Conservation (phyloP, 2,797 vertebrate genomes). For the Catostomus latipinnis region DNA sequence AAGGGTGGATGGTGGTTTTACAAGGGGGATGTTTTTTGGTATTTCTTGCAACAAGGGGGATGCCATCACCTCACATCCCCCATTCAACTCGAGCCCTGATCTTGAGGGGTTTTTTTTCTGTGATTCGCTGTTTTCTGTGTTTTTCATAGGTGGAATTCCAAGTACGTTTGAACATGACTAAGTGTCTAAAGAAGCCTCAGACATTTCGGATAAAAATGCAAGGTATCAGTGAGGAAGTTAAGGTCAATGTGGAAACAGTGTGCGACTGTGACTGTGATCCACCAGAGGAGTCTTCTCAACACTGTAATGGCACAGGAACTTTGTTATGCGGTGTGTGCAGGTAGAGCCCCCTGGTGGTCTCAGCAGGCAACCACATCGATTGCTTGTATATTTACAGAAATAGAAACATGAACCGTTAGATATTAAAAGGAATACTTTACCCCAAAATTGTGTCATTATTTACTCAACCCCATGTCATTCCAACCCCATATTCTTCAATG, state of each 20-base stretch:
- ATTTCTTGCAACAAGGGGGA: too few species aligned
- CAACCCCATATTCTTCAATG: too few species aligned
- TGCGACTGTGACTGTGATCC: slow-evolving; percentile 76
- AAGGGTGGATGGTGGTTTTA: too few species aligned
- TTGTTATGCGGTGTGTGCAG: slow-evolving; percentile 80
- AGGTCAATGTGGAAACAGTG: slow-evolving; percentile 68
- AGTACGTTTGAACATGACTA: slow-evolving; percentile 68
- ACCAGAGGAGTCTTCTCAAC: slow-evolving; percentile 39
- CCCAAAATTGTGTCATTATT: too few species aligned
- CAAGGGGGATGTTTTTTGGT: too few species aligned
- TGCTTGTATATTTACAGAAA: background rate
- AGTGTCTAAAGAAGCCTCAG: slow-evolving; percentile 64
- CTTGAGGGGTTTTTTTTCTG: background rate
- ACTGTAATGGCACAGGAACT: slow-evolving; percentile 72
- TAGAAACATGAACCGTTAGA: too few species aligned
- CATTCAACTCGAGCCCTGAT: too few species aligned
- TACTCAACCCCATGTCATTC: too few species aligned
- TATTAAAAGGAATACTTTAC: too few species aligned
- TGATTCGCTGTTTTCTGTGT: background rate
- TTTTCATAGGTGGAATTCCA: slow-evolving; percentile 74
- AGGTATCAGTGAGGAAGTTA: slow-evolving; percentile 77
- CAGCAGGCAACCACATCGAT: background rate
- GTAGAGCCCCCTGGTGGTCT: slow-evolving; percentile 51
- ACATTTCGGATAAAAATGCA: slow-evolving; percentile 71
- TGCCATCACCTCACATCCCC: too few species aligned